Base-by-base conservation (phyloP, 1,140 invertebrate genomes). In the Hycleus phaleratus region DNA sequence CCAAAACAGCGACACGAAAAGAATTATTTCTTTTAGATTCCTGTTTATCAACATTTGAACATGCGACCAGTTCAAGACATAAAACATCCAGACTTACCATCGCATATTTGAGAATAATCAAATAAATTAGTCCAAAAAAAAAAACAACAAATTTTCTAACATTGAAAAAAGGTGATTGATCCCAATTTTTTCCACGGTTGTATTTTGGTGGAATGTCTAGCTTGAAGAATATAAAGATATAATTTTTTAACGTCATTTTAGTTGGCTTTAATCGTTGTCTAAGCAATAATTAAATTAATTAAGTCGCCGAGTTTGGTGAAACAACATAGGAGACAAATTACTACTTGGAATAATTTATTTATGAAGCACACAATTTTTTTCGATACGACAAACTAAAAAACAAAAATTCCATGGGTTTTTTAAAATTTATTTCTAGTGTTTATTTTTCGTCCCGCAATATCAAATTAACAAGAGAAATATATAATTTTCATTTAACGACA, bases 401-500 rank as follows among this genome's bases (percentile, higher is more conserved):
- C 10, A 7, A 6, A 39, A 39, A 39, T 18, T 18, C 18, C 18
- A 18, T 18, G 1, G 18, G 18, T 18, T 18, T 18, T 18, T 18
- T 18, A 1, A 18, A 18, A 18, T 18, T 18, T 18, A 18, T 18
- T 18, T 18, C 18, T 7, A 11, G 59, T 49, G 1, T 61, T 63
- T 26, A 68, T 60, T n/a, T 73, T 66, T 52, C 73, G 73, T 66
- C 74, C 78, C 11, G 79, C 78, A 26, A 68, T 79, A 12, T 68
- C 79, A 38, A 73, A 70, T 44, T 68, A 78, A 63, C 58, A 72
- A 48, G 71, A 71, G 9, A 64, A 75, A 62, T 74, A 76, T 9
- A 57, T 80, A 38, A 61, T 67, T 48, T 70, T 80, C 26, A 60
- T 72, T 61, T 68, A 74, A 40, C 54, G 68, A 11, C 68, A 65